phyloP scores from a whole-genome alignment of 2,888 invertebrate species.

The Tenthredo notha region DNA sequence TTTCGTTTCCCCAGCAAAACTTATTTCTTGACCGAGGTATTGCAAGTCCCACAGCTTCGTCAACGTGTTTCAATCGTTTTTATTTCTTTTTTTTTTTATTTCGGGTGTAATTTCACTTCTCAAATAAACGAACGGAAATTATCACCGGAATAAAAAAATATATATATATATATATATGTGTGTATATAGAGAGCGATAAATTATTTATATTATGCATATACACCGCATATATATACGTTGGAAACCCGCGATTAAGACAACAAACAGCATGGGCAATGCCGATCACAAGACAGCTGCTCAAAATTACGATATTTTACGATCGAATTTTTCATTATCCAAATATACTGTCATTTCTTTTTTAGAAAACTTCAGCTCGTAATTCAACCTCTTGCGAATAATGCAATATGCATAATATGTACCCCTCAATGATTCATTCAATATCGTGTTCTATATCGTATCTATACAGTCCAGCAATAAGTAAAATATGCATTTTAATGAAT shows the following conservation, averaged over 20 bases:
- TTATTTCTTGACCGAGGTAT: not conserved
- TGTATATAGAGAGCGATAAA: constrained; percentile 11
- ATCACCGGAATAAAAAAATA: not conserved
- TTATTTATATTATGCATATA: constrained; percentile 8
- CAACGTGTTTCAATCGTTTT: not conserved
- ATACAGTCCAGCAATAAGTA: not conserved
- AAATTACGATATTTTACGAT: not conserved
- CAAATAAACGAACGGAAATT: constrained; percentile 30
- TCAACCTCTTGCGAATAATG: not conserved
- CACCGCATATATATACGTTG: not conserved
- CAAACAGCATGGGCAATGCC: not conserved
- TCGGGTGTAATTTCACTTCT: constrained; percentile 5
- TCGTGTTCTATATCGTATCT: not conserved
- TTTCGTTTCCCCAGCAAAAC: constrained; percentile 42
- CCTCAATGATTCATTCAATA: not conserved
- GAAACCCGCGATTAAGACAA: not conserved
- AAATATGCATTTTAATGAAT: no score
- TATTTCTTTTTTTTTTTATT: not conserved
- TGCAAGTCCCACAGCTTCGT: constrained; percentile 8
- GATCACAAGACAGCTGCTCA: not conserved
- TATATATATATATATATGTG: not conserved
- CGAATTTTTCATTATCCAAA: not conserved
- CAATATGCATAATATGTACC: not conserved
- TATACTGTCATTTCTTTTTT: not conserved
- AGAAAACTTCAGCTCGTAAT: not conserved